A percentile compares a stretch with the other conserved stretches of the same genome.
Conservation (phyloP, 2,888 invertebrate genomes). For the Stenoptilia bipunctidactyla region DNA sequence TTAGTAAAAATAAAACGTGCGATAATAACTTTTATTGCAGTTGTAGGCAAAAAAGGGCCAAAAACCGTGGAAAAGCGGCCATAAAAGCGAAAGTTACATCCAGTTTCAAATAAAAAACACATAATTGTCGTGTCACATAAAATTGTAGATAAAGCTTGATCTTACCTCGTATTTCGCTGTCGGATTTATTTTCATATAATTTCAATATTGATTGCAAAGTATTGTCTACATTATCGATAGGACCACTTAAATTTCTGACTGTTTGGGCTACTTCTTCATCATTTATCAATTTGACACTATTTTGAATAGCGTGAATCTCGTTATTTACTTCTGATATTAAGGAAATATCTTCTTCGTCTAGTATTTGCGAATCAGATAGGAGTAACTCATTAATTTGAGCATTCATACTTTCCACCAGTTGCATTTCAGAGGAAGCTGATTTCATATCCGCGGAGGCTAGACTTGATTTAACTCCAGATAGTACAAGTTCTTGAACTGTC, state of each 20-base stretch:
- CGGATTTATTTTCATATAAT: slow-evolving; percentile 19
- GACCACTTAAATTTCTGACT: slow-evolving; percentile 30
- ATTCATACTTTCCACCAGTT: slow-evolving; percentile 42
- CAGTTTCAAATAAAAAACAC: too few relatives aligned
- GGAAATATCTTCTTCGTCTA: slow-evolving; percentile 31
- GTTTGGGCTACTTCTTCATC: slow-evolving; percentile 21
- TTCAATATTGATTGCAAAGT: slow-evolving; percentile 28
- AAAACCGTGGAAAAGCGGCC: too few relatives aligned
- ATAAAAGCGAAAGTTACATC: too few relatives aligned
- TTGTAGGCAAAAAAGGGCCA: too few relatives aligned
- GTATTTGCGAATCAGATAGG: slow-evolving; percentile 21
- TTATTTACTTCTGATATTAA: slow-evolving; percentile 41
- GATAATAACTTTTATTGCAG: too few relatives aligned
- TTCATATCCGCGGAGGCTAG: slow-evolving; percentile 35
- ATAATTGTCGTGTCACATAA: too few relatives aligned
- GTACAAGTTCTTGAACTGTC: slow-evolving; percentile 38
- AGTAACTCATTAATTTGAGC: slow-evolving; percentile 41
- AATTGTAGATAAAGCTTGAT: too few relatives aligned
- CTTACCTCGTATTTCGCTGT: slow-evolving; percentile 18
- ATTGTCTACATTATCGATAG: slow-evolving; percentile 37
- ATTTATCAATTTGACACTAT: slow-evolving; percentile 39
- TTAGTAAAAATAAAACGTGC: too few relatives aligned
- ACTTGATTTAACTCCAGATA: slow-evolving; percentile 32
- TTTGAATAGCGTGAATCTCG: slow-evolving; percentile 41
- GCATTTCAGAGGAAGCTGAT: slow-evolving; percentile 41